A percentile compares a stretch with the other conserved stretches of the same genome.
These are phyloP conservation scores for Suillia variegata DNA, from an alignment of 2,888 invertebrate genomes.

Conservation along the genomic window DNA sequence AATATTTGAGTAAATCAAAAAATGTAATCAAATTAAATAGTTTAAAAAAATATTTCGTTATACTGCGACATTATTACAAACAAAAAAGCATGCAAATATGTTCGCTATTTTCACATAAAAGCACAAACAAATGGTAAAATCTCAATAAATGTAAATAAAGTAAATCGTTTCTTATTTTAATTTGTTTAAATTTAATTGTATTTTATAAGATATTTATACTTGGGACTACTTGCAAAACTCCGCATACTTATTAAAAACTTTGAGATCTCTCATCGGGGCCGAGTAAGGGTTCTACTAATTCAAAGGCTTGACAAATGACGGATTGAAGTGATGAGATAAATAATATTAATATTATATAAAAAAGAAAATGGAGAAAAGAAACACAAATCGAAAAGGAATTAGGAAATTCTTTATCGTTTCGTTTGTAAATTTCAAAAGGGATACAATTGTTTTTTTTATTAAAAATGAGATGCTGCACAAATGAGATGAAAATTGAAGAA, in stretches of 20 bases:
- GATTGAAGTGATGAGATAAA: neutral
- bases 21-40: no score
- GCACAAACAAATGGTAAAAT: neutral
- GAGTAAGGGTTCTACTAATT: conserved; percentile 36
- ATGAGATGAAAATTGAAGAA: no score
- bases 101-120: conserved; percentile 1
- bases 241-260: conserved; percentile 31
- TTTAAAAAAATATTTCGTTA: no score
- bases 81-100: conserved; percentile 3
- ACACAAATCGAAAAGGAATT: neutral
- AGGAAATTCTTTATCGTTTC: no score
- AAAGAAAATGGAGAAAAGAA: conserved; percentile 6
- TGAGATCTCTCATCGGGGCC: conserved; percentile 33
- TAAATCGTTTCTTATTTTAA: neutral
- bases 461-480: no score
- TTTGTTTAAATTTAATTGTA: neutral
- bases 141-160: neutral
- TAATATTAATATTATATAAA: no score
- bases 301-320: conserved; percentile 25
- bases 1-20: no score
- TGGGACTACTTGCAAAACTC: conserved; percentile 31
- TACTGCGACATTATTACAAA: no score
- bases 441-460: no score
- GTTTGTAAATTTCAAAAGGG: no score
- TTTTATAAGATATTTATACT: neutral